Base-by-base conservation (phyloP, 1,140 invertebrate genomes). In the Drosophila quadrilineata region DNA sequence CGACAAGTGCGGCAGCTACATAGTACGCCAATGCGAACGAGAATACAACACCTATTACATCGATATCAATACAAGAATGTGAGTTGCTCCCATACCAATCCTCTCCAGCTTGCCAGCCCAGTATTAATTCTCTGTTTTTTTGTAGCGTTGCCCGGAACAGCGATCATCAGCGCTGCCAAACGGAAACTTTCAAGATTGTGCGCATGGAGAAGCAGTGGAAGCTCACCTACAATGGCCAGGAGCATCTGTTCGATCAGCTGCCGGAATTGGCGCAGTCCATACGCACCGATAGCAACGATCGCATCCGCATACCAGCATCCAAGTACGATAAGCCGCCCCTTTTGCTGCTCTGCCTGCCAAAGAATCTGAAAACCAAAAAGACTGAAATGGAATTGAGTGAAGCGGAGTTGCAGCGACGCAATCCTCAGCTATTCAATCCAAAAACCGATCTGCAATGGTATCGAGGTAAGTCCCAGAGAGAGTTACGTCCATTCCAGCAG, bases 241-340 rank as follows among this genome's bases (percentile, higher is more conserved):
- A 74, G 31, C 62, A 72, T 16, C 40, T 41, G 0, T 72, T 88
- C 14, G 74, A 71, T 24, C 63, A 75, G 10, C 49, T 88, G 6
- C 62, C 52, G 0, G 79, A 88, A 19, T 12, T 89, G 52, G 87
- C 82, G 14, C 58, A 72, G 31, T 88, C 54, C 22, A 89, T 90
- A 36, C 43, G 45, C 4, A 67, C 88, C 0, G 75, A 88, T 36
- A 60, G 60, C 3, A 28, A 35, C 3, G 50, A 69, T 9, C 73
- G 75, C n/a, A 60, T 69, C n/a, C 64, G 95, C 74, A 92, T 97
- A 79, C 95, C 94, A 31, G 93, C 95, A 9, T 96, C 96, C 1
- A 95, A 96, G 91, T 96, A 95, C 91, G 96, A 96, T 89, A 93
- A 93, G 88, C 95, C 95, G 2, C 93, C 93, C 26, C 80, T 87